A percentile compares a stretch with the other conserved stretches of the same genome.
Evolutionary conservation across 2,888 invertebrate genomes (phyloP).

Genomic region (Aleiodes alternator): DNA sequence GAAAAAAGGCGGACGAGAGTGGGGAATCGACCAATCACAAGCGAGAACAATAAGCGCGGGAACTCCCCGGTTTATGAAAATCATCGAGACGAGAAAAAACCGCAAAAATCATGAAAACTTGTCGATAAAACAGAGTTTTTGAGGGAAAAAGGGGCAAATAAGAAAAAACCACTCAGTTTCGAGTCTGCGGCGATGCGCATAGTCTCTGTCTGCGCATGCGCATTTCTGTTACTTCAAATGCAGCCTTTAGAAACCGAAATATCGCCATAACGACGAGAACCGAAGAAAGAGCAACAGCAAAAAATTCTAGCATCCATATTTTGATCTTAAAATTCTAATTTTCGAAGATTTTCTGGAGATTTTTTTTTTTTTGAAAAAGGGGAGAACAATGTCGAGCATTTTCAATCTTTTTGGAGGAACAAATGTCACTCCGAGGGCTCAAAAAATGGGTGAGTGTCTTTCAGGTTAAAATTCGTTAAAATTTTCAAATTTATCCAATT

Average conservation of each 20-base stretch:
- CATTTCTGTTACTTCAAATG: not conserved
- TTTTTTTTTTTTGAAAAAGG: not conserved
- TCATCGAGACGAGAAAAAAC: not conserved
- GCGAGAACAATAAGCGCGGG: not conserved
- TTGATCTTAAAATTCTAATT: not conserved
- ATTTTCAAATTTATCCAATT: too few relatives aligned
- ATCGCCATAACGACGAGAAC: constrained; percentile 23
- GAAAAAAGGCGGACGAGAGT: not conserved
- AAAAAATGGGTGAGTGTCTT: constrained; percentile 14
- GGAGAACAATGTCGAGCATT: constrained; percentile 30
- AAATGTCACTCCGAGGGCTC: constrained; percentile 7
- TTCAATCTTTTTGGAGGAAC: constrained; percentile 35
- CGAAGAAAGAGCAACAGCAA: not conserved
- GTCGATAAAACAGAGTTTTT: not conserved
- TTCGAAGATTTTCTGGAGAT: not conserved
- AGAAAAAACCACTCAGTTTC: not conserved
- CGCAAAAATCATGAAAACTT: not conserved
- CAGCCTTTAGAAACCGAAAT: not conserved
- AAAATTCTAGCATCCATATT: not conserved
- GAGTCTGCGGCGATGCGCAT: not conserved
- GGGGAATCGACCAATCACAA: not conserved
- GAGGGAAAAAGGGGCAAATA: not conserved
- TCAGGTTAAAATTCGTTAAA: not conserved
- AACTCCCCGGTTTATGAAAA: not conserved
- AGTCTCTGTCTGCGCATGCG: not conserved